phyloP scores from a whole-genome alignment of 2,797 vertebrate genomes.

The Characodon lateralis region DNA sequence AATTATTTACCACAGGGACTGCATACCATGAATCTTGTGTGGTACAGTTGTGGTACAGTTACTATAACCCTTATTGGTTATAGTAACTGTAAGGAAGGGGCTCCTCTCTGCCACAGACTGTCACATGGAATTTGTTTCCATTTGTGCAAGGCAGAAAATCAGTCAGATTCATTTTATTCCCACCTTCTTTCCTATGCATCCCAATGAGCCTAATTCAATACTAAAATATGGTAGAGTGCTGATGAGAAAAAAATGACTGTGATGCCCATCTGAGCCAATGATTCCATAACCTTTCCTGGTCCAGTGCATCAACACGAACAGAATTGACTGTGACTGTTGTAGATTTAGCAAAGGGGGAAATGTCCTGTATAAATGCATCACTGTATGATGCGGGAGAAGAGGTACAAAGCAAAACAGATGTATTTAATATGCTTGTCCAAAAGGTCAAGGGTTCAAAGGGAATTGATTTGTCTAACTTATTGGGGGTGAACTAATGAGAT shows the following conservation, averaged over 20 bases:
- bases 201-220: conserved; percentile 67
- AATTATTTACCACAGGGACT: conserved; percentile 13
- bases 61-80: conserved; percentile 34
- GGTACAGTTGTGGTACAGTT: not conserved
- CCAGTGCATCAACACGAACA: conserved; percentile 3
- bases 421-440: conserved; percentile 63
- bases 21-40: conserved; percentile 35
- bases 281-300: conserved; percentile 30
- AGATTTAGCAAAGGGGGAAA: conserved; percentile 29
- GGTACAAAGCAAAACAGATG: conserved; percentile 51
- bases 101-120: conserved; percentile 50
- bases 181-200: conserved; percentile 68
- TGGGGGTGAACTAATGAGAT: conserved; percentile 62
- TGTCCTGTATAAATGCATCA: not conserved
- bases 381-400: conserved; percentile 3
- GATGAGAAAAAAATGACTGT: conserved; percentile 62
- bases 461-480: conserved; percentile 68
- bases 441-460: conserved; percentile 71
- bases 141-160: conserved; percentile 72
- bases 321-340: conserved; percentile 24
- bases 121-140: conserved; percentile 73
- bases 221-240: conserved; percentile 64
- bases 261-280: conserved; percentile 44
- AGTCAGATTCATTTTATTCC: conserved; percentile 73
- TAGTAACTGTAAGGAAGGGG: conserved; percentile 32